These are phyloP conservation scores for Bradypus variegatus DNA, from an alignment of 2,797 vertebrate species.

Conservation along the genomic window DNA sequence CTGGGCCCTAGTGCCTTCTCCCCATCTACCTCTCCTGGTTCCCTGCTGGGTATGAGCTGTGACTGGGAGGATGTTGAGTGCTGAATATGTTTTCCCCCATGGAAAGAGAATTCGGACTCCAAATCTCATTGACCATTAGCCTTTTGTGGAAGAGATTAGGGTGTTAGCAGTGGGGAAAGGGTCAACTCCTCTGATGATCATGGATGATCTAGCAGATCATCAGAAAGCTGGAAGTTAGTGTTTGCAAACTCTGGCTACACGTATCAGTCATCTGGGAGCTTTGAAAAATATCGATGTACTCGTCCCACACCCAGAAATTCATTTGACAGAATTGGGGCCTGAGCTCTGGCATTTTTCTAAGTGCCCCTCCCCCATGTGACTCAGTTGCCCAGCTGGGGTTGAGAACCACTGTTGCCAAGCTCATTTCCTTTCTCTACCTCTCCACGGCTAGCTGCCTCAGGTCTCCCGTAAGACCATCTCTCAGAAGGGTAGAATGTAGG, in stretches of 20 bases:
- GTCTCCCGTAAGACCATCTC: too few relatives aligned
- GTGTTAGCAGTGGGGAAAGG: background rate
- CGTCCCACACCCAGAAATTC: background rate
- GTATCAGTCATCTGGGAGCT: background rate
- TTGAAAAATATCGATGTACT: background rate
- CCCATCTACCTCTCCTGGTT: background rate
- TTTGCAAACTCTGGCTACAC: background rate
- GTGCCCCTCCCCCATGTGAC: background rate
- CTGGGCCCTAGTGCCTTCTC: background rate
- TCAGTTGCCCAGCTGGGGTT: background rate
- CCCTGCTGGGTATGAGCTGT: background rate
- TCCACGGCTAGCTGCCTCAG: background rate
- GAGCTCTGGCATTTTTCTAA: background rate
- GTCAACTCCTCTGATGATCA: background rate
- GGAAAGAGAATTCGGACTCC: background rate
- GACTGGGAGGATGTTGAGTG: background rate
- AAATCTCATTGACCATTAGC: background rate
- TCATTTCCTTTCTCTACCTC: background rate
- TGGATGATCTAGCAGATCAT: background rate
- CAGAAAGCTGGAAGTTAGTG: too few relatives aligned
- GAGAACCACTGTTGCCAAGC: background rate
- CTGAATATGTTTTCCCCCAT: background rate
- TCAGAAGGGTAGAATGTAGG: background rate
- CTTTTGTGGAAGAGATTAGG: background rate
- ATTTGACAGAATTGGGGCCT: background rate